Evolutionary conservation across 2,113 vertebrate genomes (phyloP).

Genomic region (Gymnarchus niloticus): DNA sequence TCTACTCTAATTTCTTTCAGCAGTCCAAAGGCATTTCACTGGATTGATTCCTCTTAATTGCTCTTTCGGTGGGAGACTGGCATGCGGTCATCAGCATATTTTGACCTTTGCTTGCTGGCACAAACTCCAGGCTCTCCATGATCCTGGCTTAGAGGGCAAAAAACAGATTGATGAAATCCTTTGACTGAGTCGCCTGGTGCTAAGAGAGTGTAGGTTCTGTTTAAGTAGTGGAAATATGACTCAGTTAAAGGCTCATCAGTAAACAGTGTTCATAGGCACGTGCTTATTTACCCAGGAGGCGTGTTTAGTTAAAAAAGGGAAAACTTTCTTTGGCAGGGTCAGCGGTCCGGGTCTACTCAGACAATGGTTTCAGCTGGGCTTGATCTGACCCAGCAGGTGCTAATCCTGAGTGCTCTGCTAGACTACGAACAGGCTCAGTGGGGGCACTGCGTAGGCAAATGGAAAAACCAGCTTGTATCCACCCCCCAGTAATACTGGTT

Average conservation of each 20-base stretch:
- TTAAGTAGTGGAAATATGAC: not conserved
- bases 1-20: not conserved
- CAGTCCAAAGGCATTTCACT: not conserved
- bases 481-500: not conserved
- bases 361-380: not conserved
- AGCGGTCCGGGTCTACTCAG: not conserved
- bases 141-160: not conserved
- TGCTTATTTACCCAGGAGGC: not conserved
- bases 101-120: not conserved
- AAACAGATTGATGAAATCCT: not conserved
- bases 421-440: not conserved
- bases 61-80: not conserved
- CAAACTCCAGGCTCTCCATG: not conserved
- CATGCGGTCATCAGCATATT: too few species aligned
- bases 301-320: not conserved
- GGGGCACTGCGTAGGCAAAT: not conserved
- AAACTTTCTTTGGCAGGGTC: not conserved
- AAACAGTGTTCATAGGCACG: not conserved
- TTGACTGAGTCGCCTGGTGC: not conserved
- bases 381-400: not conserved
- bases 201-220: too few species aligned
- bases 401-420: constrained; percentile 3
- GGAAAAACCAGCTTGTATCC: not conserved
- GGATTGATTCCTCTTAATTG: not conserved
- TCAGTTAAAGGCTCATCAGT: not conserved